Conservation (phyloP, 2,888 invertebrate species). For the Cephus pulcher region DNA sequence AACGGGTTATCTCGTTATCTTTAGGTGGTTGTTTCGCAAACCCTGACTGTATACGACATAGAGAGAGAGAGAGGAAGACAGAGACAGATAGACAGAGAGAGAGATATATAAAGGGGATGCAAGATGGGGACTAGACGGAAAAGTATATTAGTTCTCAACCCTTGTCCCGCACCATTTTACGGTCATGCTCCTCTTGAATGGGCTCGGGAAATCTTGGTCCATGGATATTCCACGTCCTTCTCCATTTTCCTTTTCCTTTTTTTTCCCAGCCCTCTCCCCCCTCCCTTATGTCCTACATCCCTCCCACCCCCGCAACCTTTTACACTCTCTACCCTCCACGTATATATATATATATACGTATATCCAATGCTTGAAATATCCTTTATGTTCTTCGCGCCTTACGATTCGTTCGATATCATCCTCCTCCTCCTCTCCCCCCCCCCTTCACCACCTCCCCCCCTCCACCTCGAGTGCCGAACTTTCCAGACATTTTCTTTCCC, state of each 20-base stretch:
- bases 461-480: not conserved
- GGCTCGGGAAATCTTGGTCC: slow-evolving; percentile 29
- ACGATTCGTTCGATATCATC: not conserved
- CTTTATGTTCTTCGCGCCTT: not conserved
- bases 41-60: slow-evolving; percentile 24
- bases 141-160: slow-evolving; percentile 48
- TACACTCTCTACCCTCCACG: not conserved
- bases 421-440: no score
- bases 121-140: slow-evolving; percentile 21
- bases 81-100: not conserved
- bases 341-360: not conserved
- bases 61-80: slow-evolving; percentile 15
- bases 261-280: not conserved
- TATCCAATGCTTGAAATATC: not conserved
- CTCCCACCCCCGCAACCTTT: not conserved
- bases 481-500: not conserved
- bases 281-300: not conserved
- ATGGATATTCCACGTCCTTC: not conserved
- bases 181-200: slow-evolving; percentile 24
- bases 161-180: slow-evolving; percentile 35
- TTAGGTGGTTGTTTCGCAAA: slow-evolving; percentile 41
- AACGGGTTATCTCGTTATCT: slow-evolving; percentile 57
- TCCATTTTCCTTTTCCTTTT: not conserved
- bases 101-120: not conserved
- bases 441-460: no score